Evolutionary conservation across 2,797 vertebrate genomes (phyloP), one percentile per base, ranked within the genome.

Genomic region (Nothura maculosa): DNA sequence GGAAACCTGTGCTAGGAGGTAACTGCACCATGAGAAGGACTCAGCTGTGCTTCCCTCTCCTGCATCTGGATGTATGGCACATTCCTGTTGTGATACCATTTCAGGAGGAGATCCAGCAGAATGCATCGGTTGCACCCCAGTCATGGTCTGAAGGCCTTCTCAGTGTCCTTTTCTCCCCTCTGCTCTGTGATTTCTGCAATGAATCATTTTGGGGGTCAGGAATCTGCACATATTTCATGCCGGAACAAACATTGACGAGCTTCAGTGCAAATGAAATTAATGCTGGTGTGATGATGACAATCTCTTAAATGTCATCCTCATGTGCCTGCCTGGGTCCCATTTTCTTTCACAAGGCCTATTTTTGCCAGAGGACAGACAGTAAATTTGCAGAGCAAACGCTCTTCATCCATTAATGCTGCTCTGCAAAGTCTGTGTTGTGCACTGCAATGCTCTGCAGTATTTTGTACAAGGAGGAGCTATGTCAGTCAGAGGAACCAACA

Each of bases 291-390:
- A 72, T 54, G 80, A 72, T 78, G 77, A 34, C 54, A 81, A 3
- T 20, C n/a, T 83, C 74, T 42, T 81, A 94, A 76, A 90, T 90
- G 67, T 69, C 88, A 79, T 69, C 19, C 12, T 42, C 54, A 40
- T 32, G 67, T 1, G 2, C 12, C 30, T 0, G 5, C 54, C 58
- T 62, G 58, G 28, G 9, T 50, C 18, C 42, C 57, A n/a, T n/a
- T 88, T 86, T 73, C 50, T 75, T 79, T 62, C 70, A 66, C 0
- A 0, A 60, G 12, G 20, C 63, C 70, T 92, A 17, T 88, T 91
- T 86, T 72, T 79, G 30, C 63, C 38, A 52, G 36, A 68, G 57
- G 45, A 27, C 79, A 85, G 58, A 19, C 24, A 0, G 0, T 43
- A 45, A 67, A 54, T 90, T 76, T 79, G 21, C 63, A 79, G 70